Evolutionary conservation across 2,113 vertebrate species (phyloP).

Genomic region (Ahaetulla prasina): DNA sequence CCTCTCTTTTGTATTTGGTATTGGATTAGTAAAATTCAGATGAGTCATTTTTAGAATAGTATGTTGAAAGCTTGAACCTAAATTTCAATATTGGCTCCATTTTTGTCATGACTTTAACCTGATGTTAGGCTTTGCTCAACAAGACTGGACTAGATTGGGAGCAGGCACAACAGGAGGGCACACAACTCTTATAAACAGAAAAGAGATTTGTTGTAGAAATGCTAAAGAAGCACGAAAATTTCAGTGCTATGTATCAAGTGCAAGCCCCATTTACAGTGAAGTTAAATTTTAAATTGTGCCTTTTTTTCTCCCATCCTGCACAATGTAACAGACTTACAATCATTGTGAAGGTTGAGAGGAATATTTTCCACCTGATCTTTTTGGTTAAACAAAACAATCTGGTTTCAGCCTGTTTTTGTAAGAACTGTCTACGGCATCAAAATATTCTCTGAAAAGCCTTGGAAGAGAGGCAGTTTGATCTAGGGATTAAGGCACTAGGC

Average conservation of each 20-base stretch:
- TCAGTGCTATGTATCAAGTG: background rate
- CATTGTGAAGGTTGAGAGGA: background rate
- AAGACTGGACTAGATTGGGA: background rate
- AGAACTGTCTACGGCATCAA: background rate
- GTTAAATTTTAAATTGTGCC: background rate
- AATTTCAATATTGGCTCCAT: background rate
- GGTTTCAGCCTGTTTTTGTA: background rate
- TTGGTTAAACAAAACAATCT: background rate
- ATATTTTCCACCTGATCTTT: background rate
- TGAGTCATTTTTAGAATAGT: background rate
- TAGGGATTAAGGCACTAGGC: no score
- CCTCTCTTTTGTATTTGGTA: background rate
- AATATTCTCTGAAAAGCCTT: background rate
- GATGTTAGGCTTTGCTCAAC: background rate
- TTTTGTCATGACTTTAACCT: background rate
- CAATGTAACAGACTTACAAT: background rate
- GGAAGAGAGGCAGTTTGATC: background rate
- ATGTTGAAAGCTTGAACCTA: background rate
- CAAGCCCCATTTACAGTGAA: background rate
- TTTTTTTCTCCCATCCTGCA: background rate
- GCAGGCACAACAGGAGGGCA: background rate
- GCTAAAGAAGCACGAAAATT: background rate
- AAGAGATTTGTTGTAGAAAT: background rate
- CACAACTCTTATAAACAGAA: background rate
- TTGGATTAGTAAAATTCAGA: background rate